These are phyloP conservation scores for Labeo rohita DNA, from an alignment of 2,113 vertebrate species.

Conservation along the genomic window DNA sequence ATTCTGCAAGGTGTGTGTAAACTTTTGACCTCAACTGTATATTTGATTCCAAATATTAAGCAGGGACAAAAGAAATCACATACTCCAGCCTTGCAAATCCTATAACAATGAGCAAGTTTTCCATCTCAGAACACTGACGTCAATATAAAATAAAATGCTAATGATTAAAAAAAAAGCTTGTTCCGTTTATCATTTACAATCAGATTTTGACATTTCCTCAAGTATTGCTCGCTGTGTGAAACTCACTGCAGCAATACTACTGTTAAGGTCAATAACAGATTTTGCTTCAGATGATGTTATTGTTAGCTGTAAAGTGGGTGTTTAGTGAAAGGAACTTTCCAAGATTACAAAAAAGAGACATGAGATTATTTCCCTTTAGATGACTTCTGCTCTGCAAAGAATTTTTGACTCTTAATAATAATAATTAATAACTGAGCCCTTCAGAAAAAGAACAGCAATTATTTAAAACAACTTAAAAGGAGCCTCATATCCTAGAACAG, in stretches of 20 bases:
- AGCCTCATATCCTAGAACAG: background rate
- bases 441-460: background rate
- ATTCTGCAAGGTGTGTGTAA: no score
- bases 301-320: background rate
- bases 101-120: background rate
- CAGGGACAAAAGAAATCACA: background rate
- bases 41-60: background rate
- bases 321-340: background rate
- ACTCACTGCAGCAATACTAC: background rate
- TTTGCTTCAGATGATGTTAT: background rate
- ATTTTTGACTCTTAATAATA: no score
- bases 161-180: background rate
- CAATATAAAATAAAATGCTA: conserved; percentile 35
- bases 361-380: conserved; percentile 1
- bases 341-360: background rate
- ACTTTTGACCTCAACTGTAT: no score
- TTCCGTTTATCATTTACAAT: background rate
- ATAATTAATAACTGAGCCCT: background rate
- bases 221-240: background rate
- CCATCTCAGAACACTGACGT: background rate
- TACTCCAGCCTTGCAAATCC: background rate
- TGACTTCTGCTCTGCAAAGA: background rate
- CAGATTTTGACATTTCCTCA: background rate
- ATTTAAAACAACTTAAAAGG: background rate
- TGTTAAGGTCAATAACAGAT: background rate